phyloP scores from a whole-genome alignment of 2,113 vertebrate species.

The Centropus bengalensis region DNA sequence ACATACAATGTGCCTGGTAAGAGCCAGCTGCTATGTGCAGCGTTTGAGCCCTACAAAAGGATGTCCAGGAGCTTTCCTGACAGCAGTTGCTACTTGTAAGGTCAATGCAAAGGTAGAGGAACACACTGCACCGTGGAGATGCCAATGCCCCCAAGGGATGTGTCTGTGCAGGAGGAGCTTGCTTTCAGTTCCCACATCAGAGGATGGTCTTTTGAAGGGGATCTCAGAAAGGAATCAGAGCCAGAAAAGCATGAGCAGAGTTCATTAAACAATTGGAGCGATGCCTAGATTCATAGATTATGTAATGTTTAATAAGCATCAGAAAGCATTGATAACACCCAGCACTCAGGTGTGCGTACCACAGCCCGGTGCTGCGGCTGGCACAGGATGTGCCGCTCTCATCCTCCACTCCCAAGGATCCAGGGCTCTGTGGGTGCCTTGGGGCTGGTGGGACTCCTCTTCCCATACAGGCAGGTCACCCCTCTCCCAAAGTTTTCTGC shows the following conservation, averaged over 20 bases:
- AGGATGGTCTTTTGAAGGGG: neutral
- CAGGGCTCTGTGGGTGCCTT: neutral
- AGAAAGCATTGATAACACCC: neutral
- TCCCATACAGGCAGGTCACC: neutral
- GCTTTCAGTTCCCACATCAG: neutral
- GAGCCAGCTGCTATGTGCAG: neutral
- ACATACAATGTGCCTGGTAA: rapidly evolving
- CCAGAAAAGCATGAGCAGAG: neutral
- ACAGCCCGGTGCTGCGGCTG: neutral
- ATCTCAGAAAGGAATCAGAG: neutral
- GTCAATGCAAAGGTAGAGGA: neutral
- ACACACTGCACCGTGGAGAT: rapidly evolving
- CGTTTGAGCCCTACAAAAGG: neutral
- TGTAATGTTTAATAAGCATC: neutral
- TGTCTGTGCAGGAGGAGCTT: neutral
- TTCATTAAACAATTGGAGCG: neutral
- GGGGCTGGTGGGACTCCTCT: no score
- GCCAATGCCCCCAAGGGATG: neutral
- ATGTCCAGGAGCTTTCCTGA: neutral
- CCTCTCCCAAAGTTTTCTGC: neutral
- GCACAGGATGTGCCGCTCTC: neutral
- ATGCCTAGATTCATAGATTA: neutral
- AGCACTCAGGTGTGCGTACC: neutral
- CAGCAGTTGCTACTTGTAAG: neutral
- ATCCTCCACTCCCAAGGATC: neutral